Conservation (phyloP, 2,113 vertebrate species). For the Melanotaenia duboulayi region DNA sequence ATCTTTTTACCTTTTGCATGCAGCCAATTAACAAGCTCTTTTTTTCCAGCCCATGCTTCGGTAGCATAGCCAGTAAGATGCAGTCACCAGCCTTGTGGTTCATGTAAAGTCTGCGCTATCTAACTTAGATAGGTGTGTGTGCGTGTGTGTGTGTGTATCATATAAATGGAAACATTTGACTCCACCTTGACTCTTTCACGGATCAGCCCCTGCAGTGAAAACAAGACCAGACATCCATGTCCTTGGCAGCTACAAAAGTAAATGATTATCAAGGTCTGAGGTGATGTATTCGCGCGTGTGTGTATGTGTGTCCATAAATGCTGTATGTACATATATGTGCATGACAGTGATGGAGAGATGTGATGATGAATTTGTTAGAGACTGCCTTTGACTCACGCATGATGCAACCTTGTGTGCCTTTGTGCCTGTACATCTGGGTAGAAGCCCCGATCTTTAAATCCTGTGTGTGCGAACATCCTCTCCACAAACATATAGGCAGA, state of each 20-base stretch:
- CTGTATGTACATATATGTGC: constrained; percentile 24
- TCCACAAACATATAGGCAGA: background rate
- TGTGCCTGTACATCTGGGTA: constrained; percentile 39
- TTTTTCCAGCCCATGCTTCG: constrained; percentile 5
- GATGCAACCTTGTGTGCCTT: constrained; percentile 55
- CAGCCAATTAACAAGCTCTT: constrained; percentile 32
- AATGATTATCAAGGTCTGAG: constrained; percentile 59
- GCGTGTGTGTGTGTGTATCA: background rate
- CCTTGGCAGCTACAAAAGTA: constrained; percentile 60
- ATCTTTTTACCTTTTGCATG: background rate
- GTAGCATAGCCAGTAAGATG: constrained; percentile 22
- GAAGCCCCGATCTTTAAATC: constrained; percentile 65
- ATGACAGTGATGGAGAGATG: constrained; percentile 35
- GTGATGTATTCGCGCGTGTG: constrained; percentile 26
- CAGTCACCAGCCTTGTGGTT: constrained; percentile 31
- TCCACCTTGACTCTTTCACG: constrained; percentile 54
- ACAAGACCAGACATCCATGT: constrained; percentile 53
- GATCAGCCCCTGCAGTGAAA: constrained; percentile 49
- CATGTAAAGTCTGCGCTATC: constrained; percentile 33
- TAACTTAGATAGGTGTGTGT: background rate
- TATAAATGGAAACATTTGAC: constrained; percentile 55
- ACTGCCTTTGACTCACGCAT: constrained; percentile 47
- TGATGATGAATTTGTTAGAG: constrained; percentile 65
- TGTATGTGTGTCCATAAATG: constrained; percentile 27
- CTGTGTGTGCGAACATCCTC: constrained; percentile 28